Percentiles rank a stretch among this genome's conserved stretches.
Evolutionary conservation across 2,888 invertebrate species (phyloP).

Genomic region (Sinohyriopsis cumingii): DNA sequence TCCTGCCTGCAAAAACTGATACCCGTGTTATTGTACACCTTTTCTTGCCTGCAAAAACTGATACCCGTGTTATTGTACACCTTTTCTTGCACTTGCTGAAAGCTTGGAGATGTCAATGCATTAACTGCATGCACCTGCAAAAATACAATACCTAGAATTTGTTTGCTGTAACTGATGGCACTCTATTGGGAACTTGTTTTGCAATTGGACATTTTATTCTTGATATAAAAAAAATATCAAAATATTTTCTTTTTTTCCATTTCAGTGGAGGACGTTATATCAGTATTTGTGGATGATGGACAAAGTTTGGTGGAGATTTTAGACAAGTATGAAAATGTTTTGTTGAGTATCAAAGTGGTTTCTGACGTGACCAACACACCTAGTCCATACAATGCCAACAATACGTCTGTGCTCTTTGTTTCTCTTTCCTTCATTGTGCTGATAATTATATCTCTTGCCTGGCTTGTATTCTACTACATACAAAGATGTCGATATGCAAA

Average conservation of each 20-base stretch:
- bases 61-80: too few relatives aligned
- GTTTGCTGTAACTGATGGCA: too few relatives aligned
- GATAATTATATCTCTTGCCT: slow-evolving; percentile 94
- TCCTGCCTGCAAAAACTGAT: too few relatives aligned
- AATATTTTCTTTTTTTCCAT: slow-evolving; percentile 4
- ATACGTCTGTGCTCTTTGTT: slow-evolving; percentile 92
- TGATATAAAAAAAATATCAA: too few relatives aligned
- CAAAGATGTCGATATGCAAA: slow-evolving; percentile 95
- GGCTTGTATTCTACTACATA: slow-evolving; percentile 97
- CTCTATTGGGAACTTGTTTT: too few relatives aligned
- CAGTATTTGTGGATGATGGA: slow-evolving; percentile 32
- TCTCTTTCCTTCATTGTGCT: slow-evolving; percentile 95
- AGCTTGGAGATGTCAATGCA: too few relatives aligned
- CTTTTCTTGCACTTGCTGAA: too few relatives aligned
- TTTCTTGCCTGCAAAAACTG: too few relatives aligned
- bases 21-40: too few relatives aligned
- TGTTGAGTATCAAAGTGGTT: slow-evolving; percentile 26
- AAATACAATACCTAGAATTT: too few relatives aligned
- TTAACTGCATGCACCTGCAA: too few relatives aligned
- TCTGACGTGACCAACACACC: neutral
- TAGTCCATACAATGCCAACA: slow-evolving; percentile 74
- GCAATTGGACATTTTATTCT: too few relatives aligned
- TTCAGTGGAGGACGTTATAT: slow-evolving; percentile 37
- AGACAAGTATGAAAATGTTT: slow-evolving; percentile 21
- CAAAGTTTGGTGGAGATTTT: slow-evolving; percentile 26